Conservation (phyloP, 2,888 invertebrate species). For the Fabriciana adippe region DNA sequence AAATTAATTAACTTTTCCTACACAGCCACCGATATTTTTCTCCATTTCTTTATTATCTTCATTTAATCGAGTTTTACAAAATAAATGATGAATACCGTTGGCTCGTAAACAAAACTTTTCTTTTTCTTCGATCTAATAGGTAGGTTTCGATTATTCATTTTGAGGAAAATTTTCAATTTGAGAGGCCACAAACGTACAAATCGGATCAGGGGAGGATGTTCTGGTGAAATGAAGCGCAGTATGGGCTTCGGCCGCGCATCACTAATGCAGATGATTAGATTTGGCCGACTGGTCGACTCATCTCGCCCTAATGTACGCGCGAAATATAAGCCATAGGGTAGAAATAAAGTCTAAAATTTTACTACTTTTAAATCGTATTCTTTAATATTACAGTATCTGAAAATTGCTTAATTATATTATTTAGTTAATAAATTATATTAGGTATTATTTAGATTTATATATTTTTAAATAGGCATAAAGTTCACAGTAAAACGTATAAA, state of each 20-base stretch:
- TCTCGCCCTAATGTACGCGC: conserved; percentile 52
- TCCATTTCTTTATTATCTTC: conserved; percentile 3
- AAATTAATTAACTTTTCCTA: no score
- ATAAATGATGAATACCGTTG: conserved; percentile 11
- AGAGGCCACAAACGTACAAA: conserved; percentile 51
- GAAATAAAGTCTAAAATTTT: conserved; percentile 9
- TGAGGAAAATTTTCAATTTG: conserved; percentile 44
- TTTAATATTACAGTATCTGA: no score
- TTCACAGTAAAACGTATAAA: no score
- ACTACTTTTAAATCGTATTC: conserved; percentile 5
- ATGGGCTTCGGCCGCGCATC: conserved; percentile 67
- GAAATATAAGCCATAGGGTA: conserved; percentile 10
- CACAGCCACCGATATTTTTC: no score
- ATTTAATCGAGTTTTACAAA: background rate
- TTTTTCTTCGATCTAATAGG: conserved; percentile 36
- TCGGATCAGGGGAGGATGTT: conserved; percentile 58
- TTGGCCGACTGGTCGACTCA: conserved; percentile 67
- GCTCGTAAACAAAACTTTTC: conserved; percentile 25
- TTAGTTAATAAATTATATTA: no score
- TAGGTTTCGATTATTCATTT: conserved; percentile 37
- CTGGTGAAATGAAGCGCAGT: conserved; percentile 75
- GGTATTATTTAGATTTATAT: no score
- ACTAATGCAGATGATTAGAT: conserved; percentile 79
- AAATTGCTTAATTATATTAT: no score
- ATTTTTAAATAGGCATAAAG: no score